Conservation (phyloP, 2,888 invertebrate genomes). For the Caenorhabditis uteleia region DNA sequence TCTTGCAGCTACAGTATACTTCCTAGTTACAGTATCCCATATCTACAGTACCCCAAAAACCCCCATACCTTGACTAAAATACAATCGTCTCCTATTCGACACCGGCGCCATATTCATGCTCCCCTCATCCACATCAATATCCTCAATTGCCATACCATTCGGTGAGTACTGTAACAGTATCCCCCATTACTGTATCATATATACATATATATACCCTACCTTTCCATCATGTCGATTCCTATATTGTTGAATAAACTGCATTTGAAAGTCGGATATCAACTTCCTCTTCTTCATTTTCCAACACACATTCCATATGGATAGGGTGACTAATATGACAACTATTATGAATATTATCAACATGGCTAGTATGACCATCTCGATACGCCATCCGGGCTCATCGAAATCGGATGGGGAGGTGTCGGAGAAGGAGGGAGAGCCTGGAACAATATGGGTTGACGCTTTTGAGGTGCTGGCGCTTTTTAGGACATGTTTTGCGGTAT, state of each 20-base stretch:
- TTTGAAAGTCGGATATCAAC: slow-evolving; percentile 62
- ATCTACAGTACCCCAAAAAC: too few relatives aligned
- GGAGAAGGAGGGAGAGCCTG: too few relatives aligned
- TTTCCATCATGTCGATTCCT: slow-evolving; percentile 35
- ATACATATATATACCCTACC: slow-evolving; percentile 5
- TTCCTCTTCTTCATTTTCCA: slow-evolving; percentile 46
- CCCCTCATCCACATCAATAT: slow-evolving; percentile 2
- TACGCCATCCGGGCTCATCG: slow-evolving; percentile 16
- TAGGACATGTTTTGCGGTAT: too few relatives aligned
- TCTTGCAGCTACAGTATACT: too few relatives aligned
- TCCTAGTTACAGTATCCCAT: too few relatives aligned
- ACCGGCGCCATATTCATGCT: neutral
- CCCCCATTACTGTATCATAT: neutral
- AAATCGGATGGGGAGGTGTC: neutral
- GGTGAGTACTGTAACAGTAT: neutral
- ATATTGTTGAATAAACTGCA: slow-evolving; percentile 62
- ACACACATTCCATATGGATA: slow-evolving; percentile 37
- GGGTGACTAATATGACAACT: slow-evolving; percentile 14
- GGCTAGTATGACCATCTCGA: slow-evolving; percentile 11
- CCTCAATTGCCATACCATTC: too few relatives aligned
- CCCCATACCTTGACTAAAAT: slow-evolving; percentile 34
- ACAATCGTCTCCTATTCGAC: slow-evolving; percentile 13
- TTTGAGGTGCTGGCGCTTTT: too few relatives aligned
- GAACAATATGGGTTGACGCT: too few relatives aligned
- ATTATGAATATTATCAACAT: slow-evolving; percentile 6